A percentile compares a stretch with the other conserved stretches of the same genome.
These are phyloP conservation scores for Elymnias hypermnestra DNA, from an alignment of 1,140 invertebrate genomes.

Conservation along the genomic window DNA sequence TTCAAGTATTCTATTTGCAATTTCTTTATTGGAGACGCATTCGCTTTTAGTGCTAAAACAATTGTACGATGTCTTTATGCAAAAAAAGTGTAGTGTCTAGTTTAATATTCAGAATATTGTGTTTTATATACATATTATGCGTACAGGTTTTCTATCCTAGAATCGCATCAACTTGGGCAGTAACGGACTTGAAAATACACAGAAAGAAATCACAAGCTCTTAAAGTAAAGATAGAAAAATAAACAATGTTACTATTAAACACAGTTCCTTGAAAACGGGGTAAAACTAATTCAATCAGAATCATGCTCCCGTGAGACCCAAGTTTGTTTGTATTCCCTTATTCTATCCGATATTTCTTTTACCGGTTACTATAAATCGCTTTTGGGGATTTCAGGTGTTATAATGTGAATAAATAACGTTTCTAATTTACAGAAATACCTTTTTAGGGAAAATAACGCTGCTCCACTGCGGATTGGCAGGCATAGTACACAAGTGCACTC, in stretches of 20 bases:
- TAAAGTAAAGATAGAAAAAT: conserved; percentile 1
- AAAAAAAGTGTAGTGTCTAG: too few relatives aligned
- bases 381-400: conserved; percentile 2
- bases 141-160: too few relatives aligned
- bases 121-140: too few relatives aligned
- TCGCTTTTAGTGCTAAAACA: conserved; percentile 13
- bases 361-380: conserved; percentile 11
- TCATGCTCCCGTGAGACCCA: conserved; percentile 7
- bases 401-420: background rate
- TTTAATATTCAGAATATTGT: too few relatives aligned
- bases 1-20: conserved; percentile 14
- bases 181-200: too few relatives aligned
- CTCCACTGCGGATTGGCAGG: too few relatives aligned
- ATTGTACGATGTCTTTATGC: conserved; percentile 12
- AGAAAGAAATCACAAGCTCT: too few relatives aligned
- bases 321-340: conserved; percentile 11
- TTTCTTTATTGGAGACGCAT: conserved; percentile 18
- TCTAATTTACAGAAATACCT: too few relatives aligned
- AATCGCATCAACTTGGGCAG: too few relatives aligned
- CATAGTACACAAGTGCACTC: too few relatives aligned
- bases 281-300: conserved; percentile 22
- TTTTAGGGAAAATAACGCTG: too few relatives aligned
- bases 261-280: conserved; percentile 11
- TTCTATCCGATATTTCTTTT: background rate
- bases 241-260: conserved; percentile 3